Base-by-base conservation (phyloP, 2,888 invertebrate species). In the Malthinus seriepunctatus region DNA sequence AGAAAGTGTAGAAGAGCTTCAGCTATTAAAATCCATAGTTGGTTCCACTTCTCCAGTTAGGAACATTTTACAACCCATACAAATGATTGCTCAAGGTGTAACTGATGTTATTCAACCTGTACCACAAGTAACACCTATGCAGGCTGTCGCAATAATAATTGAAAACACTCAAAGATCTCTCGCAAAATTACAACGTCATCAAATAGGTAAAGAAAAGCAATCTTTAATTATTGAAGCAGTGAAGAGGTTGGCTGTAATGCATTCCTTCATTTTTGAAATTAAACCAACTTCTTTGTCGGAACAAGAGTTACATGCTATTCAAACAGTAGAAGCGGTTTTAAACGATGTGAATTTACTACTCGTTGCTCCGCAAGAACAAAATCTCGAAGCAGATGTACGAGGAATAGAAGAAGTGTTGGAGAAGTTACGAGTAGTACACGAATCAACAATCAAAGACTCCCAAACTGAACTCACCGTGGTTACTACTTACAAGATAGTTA, bases 81-180 rank as follows among this genome's bases (percentile, higher is more conserved):
- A 63, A 49, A 50, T 50, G n/a, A 42, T 63, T 51, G 63, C 65
- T 0, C 52, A 61, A 51, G 54, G 56, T 15, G 57, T 69, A 48
- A 49, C 64, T 2, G 62, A 67, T 45, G 48, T 60, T 33, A 59
- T 62, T 7, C 42, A 58, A 55, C 52, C 57, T 32, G 47, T 11
- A n/a, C 44, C 60, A 3, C 52, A 60, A 49, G 52, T 56, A n/a
- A 56, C 60, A 9, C 49, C 56, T 11, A 50, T 48, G 2, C 60
- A 60, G 45, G 60, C 56, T 9, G 49, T 56, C 2, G 60, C 60
- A 3, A 52, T 56, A 15, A 49, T 49, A 9, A 49, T 62, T 8
- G 62, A 62, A 38, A 57, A 58, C 32, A 57, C 58, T 44, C 58
- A 58, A 55, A 48, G 62, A 10, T 46, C 55, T 7, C 33, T 58